Percentiles rank a stretch among this genome's conserved stretches.
These are phyloP conservation scores for Protaetia brevitarsis DNA, from an alignment of 1,140 invertebrate species.

Conservation along the genomic window DNA sequence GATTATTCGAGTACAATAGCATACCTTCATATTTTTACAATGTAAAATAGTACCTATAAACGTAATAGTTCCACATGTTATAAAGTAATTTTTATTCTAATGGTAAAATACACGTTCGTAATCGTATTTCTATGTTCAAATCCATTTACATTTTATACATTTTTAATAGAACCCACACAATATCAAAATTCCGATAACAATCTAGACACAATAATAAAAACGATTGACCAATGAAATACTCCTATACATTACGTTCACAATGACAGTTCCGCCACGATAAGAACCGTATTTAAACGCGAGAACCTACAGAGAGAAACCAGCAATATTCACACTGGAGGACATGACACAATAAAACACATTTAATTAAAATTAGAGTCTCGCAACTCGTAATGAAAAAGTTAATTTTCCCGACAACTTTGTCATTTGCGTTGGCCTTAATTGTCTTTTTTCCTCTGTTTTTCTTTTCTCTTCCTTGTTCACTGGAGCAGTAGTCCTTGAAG, in stretches of 20 bases:
- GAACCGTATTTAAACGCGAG: neutral
- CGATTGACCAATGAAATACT: neutral
- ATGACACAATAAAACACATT: constrained; percentile 1
- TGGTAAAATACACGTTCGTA: no score
- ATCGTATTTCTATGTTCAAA: no score
- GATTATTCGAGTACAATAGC: no score
- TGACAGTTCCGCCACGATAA: no score
- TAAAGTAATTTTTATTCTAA: no score
- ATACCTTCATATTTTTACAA: no score
- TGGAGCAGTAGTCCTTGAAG: neutral
- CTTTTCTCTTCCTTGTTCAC: neutral
- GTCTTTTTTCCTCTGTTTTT: neutral
- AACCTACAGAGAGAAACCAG: neutral
- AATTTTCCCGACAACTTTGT: neutral
- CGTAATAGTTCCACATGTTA: no score
- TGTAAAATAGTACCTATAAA: no score
- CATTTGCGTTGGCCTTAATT: neutral
- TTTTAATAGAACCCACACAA: no score
- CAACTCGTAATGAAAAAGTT: neutral
- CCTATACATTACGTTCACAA: no score
- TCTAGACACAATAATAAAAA: neutral
- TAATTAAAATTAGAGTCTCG: constrained; percentile 1
- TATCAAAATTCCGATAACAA: neutral
- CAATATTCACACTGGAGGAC: neutral
- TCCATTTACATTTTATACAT: no score